Evolutionary conservation across 2,113 vertebrate genomes (phyloP).

Genomic region (Sceloporus undulatus): DNA sequence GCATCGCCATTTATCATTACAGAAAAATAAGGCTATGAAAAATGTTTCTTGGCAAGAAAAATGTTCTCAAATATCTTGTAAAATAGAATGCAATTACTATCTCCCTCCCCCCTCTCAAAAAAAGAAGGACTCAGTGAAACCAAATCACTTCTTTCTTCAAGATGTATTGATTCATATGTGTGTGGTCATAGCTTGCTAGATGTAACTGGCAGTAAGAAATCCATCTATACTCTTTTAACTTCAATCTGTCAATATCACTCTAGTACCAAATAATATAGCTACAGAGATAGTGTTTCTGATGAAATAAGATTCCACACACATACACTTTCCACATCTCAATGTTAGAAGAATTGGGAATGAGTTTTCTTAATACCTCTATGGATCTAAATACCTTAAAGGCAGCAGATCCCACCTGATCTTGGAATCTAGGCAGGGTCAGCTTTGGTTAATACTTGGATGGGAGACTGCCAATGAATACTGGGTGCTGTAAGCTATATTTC

Average conservation of each 20-base stretch:
- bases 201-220: neutral
- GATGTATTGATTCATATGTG: slow-evolving; percentile 13
- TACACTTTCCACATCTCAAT: neutral
- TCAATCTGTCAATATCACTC: slow-evolving; percentile 1
- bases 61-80: slow-evolving; percentile 23
- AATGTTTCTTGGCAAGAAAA: slow-evolving; percentile 21
- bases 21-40: slow-evolving; percentile 35
- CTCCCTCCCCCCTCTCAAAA: neutral
- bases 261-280: neutral
- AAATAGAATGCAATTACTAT: slow-evolving; percentile 17
- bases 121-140: slow-evolving; percentile 16
- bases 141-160: slow-evolving; percentile 9
- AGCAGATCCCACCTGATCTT: too few species aligned
- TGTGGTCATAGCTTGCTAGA: neutral
- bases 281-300: neutral
- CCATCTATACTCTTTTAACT: accelerated
- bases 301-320: neutral
- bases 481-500: too few species aligned
- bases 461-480: too few species aligned
- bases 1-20: neutral
- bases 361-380: neutral
- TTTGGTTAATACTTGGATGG: neutral
- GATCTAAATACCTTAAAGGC: neutral
- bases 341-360: neutral
- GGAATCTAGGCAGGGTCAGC: neutral